Base-by-base conservation (phyloP, 2,888 invertebrate genomes). In the Achlya flavicornis region DNA sequence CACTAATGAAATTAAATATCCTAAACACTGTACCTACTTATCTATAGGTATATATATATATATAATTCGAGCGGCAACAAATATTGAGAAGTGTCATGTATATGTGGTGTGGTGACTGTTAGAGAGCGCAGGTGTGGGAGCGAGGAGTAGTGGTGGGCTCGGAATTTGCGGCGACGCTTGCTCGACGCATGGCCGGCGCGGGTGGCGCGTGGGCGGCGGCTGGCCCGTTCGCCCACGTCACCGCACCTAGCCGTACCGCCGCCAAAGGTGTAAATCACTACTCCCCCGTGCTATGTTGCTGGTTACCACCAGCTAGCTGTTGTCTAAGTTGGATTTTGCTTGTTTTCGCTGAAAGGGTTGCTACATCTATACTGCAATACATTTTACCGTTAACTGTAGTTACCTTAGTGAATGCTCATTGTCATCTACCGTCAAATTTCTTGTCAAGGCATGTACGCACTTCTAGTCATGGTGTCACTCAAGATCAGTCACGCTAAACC, bases 201-300 rank as follows among this genome's bases (percentile, higher is more conserved):
- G 76, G 77, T 76, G 77, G 76, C 76, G 70, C 66, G 89, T 86
- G 85, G 89, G 91, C 83, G 82, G 79, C 77, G 72, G 81, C 75
- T 74, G 78, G 86, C 87, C 74, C 75, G 91, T 89, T 90, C 92
- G 91, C 89, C 89, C 89, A 88, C 89, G 76, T 71, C 81, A 81
- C 88, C 92, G 85, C 92, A 91, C 92, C 92, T 89, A 91, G 88
- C 88, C 88, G 80, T 78, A 75, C 71, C 80, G 85, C 81, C 81
- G 81, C 78, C 83, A 75, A 85, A 80, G 77, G 84, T 82, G 86
- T 84, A 84, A 86, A 87, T 86, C 82, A 85, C 80, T 75, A 80
- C 79, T 80, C 80, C 77, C 78, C 72, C 72, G 67, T 69, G 68
- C 70, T 65, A 70, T 63, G 68, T 73, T 76, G 71, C 74, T 73